A percentile compares a stretch with the other conserved stretches of the same genome.
These are phyloP conservation scores for Hypomesus transpacificus DNA, from an alignment of 2,113 vertebrate species.

Conservation along the genomic window DNA sequence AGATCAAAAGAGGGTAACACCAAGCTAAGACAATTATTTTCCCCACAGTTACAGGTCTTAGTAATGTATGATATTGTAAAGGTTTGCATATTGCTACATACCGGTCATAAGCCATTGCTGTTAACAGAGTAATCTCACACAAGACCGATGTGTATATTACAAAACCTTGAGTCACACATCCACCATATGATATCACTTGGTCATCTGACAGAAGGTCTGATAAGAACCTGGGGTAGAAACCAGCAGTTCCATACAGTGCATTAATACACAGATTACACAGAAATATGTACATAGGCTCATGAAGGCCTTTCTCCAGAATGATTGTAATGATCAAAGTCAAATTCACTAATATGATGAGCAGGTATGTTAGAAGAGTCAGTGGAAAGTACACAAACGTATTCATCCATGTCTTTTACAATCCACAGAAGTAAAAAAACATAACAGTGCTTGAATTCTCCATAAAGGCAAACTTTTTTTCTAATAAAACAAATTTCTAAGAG, in stretches of 20 bases:
- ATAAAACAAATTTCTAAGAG: too few species aligned
- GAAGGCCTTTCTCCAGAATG: constrained; percentile 25
- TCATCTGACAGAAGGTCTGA: constrained; percentile 44
- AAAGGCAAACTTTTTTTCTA: too few species aligned
- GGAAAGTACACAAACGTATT: constrained; percentile 29
- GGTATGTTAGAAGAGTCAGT: constrained; percentile 24
- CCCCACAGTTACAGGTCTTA: too few species aligned
- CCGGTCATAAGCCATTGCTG: constrained; percentile 66
- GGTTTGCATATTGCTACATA: constrained; percentile 62
- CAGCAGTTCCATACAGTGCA: constrained; percentile 7
- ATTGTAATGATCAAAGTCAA: constrained; percentile 26
- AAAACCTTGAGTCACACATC: constrained; percentile 63
- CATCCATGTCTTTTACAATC: constrained; percentile 29
- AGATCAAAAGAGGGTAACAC: constrained; percentile 27
- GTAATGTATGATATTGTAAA: constrained; percentile 49
- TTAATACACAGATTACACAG: constrained; percentile 12
- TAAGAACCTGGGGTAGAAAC: constrained; percentile 42
- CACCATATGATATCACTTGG: constrained; percentile 55
- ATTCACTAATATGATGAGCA: constrained; percentile 27
- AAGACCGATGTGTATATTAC: constrained; percentile 47
- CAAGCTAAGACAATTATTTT: constrained; percentile 6
- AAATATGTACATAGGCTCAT: constrained; percentile 38
- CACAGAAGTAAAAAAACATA: constrained; percentile 25
- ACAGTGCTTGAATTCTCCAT: background rate
- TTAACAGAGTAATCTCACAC: constrained; percentile 51